Percentiles rank a stretch among this genome's conserved stretches.
Conservation (phyloP, 2,113 vertebrate species). For the Mesocricetus auratus region DNA sequence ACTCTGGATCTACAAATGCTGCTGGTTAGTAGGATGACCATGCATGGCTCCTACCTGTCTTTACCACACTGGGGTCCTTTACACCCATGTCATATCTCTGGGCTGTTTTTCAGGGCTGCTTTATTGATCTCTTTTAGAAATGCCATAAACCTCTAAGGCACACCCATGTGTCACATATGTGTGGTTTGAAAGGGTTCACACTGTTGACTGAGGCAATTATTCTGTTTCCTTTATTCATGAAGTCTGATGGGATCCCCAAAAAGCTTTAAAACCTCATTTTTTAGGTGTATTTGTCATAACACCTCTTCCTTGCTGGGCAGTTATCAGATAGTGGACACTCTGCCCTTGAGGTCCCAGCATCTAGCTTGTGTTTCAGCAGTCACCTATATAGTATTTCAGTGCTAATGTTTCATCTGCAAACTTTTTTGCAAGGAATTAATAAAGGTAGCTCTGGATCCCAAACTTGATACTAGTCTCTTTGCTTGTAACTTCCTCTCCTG, state of each 20-base stretch:
- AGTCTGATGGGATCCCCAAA: conserved; percentile 14
- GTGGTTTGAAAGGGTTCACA: not conserved
- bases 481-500: not conserved
- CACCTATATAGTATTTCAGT: not conserved
- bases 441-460: not conserved
- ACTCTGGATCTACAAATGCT: not conserved
- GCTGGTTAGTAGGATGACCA: too few species aligned
- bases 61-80: not conserved
- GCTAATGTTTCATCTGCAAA: not conserved
- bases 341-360: not conserved
- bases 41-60: not conserved
- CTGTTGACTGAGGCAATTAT: not conserved
- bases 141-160: not conserved
- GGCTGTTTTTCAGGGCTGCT: not conserved
- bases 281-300: not conserved
- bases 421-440: conserved; percentile 16
- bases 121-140: conserved; percentile 39
- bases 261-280: conserved; percentile 39
- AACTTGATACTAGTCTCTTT: not conserved
- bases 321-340: not conserved
- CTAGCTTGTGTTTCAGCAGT: not conserved
- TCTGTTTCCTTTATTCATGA: not conserved
- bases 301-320: not conserved
- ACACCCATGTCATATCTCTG: not conserved
- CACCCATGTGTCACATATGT: not conserved